A percentile compares a stretch with the other conserved stretches of the same genome.
These are phyloP conservation scores for Meloidogyne floridensis DNA, from an alignment of 1,140 invertebrate genomes.

Conservation along the genomic window DNA sequence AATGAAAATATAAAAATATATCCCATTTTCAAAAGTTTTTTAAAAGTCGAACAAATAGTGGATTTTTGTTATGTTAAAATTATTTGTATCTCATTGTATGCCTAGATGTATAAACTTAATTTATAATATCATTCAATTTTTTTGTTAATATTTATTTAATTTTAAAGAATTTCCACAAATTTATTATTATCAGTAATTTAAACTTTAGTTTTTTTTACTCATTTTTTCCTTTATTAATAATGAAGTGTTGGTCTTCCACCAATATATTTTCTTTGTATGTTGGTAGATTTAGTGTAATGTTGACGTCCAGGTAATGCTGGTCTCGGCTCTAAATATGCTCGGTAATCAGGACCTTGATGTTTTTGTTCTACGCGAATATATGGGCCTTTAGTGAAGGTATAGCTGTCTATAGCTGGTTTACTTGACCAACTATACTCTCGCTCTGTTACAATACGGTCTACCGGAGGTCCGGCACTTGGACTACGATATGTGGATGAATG, in stretches of 20 bases:
- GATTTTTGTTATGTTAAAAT: too few relatives aligned
- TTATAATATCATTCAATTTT: too few relatives aligned
- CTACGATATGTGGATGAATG: neutral
- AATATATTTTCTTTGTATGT: slow-evolving; percentile 1
- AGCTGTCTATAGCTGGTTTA: slow-evolving; percentile 2
- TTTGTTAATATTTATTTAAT: too few relatives aligned
- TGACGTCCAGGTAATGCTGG: slow-evolving; percentile 3
- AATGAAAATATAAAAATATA: too few relatives aligned
- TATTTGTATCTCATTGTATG: too few relatives aligned
- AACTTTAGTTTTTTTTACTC: neutral
- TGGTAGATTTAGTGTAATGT: slow-evolving; percentile 2
- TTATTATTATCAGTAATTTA: neutral
- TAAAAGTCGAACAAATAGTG: too few relatives aligned
- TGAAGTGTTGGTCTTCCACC: slow-evolving; percentile 4
- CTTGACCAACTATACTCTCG: slow-evolving; percentile 6
- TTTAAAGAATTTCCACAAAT: too few relatives aligned
- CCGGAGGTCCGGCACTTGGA: neutral
- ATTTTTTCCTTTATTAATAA: neutral
- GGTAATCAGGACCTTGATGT: slow-evolving; percentile 7
- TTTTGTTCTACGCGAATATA: slow-evolving; percentile 14
- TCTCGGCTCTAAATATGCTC: slow-evolving; percentile 11
- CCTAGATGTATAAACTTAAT: too few relatives aligned
- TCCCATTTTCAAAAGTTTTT: too few relatives aligned
- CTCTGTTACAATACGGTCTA: neutral
- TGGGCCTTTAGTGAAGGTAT: slow-evolving; percentile 5